A percentile compares a stretch with the other conserved stretches of the same genome.
Evolutionary conservation across 2,113 vertebrate species (phyloP).

Genomic region (Mesocricetus auratus): DNA sequence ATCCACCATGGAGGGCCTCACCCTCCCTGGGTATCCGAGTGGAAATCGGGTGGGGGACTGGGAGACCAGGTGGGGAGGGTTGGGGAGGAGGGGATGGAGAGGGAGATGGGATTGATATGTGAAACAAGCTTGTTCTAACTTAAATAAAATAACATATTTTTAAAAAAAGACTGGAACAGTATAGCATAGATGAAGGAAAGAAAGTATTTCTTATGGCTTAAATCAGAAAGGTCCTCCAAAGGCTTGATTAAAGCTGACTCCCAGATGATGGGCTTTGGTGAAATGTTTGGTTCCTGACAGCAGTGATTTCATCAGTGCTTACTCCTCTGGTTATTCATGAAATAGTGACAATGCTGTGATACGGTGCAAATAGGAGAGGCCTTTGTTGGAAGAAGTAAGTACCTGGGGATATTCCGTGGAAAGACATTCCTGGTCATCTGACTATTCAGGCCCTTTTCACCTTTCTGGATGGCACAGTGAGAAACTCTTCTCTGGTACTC

Average conservation of each 20-base stretch:
- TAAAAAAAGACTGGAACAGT: neutral
- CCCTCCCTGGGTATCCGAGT: too few relatives aligned
- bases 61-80: too few relatives aligned
- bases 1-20: too few relatives aligned
- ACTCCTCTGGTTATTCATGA: neutral
- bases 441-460: neutral
- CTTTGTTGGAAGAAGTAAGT: neutral
- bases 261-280: neutral
- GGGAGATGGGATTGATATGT: too few relatives aligned
- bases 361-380: neutral
- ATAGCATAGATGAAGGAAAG: neutral
- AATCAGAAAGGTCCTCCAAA: neutral
- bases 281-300: neutral
- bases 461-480: neutral
- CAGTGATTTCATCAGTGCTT: neutral
- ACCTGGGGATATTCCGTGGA: neutral
- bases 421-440: neutral
- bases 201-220: neutral
- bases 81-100: too few relatives aligned
- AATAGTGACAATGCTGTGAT: neutral
- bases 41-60: too few relatives aligned
- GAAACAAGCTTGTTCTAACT: too few relatives aligned
- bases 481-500: neutral
- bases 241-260: too few relatives aligned
- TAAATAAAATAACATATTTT: too few relatives aligned